Base-by-base conservation (phyloP, 2,888 invertebrate species). In the Hyposoter dolosus region DNA sequence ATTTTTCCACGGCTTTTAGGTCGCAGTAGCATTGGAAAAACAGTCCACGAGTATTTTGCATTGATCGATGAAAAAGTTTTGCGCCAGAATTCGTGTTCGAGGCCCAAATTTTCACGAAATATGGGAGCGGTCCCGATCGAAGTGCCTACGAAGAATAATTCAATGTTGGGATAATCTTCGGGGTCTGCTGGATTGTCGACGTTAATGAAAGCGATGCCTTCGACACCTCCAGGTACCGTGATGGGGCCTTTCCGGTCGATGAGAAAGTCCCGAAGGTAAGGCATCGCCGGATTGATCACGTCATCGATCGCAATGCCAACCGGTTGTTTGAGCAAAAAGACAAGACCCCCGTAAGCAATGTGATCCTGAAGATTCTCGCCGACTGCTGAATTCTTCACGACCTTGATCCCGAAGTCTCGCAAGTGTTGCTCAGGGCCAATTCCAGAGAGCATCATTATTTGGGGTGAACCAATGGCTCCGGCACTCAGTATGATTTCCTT, bases 381-480 rank as follows among this genome's bases (percentile, higher is more conserved):
- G 0, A 97, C 96, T 84, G 95, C 95, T 10, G 96, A 93, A 91
- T 97, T 95, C 87, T 95, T 92, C 60, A 96, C 92, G 0, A 96
- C 94, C 0, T 95, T 95, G 80, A 97, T 96, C 56, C 94, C 94
- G n/a, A 95, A 91, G 6, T 95, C 93, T 87, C 94, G 88, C 78
- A 96, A 92, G 87, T 96, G 95, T 35, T 95, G 90, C 89, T 92
- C 94, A 1, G 96, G 96, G 0, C 96, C 96, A 9, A 96, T 92
- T 3, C 96, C 96, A 7, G 98, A 98, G 6, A 99, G 93, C 97
- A 99, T 98, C 12, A 99, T 95, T 3, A 99, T 93, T 93, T 99
- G 98, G 0, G 99, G 98, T 0, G 98, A 97, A 90, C 97, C 98
- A 87, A 99, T 97, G 1, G 98, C 96, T 0, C 99, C 99, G 1